Evolutionary conservation across 30 jellyfish, hydroid and myxozoan species (phyloP), one percentile per base, ranked within the genome.

Genomic region (Pelagia noctiluca): DNA sequence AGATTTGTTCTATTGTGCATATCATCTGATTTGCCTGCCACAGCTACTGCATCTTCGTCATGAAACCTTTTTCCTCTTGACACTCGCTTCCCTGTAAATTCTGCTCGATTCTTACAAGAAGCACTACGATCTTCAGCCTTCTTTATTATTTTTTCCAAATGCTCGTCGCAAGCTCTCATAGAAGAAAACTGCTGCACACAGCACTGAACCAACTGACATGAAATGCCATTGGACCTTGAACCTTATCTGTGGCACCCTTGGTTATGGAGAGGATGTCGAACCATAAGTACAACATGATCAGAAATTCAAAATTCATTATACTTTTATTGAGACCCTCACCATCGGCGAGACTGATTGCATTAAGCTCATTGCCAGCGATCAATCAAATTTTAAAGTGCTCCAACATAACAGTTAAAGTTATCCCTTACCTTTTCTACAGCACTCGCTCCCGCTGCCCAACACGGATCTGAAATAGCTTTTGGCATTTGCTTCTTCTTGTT

Each of bases 201-300:
- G 63, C 79, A 12, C 36, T 66, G 22, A 22, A 66, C 60, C 79
- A 66, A 66, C 60, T 66, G 77, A 76, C 62, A 49, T 29, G 77
- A 54, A 19, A 49, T 53, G 63, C 79, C 77, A 76, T 36, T 18
- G 88, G 88, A 48, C 88, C 85, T 76, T 76, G 88, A 76, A 76
- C 88, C 88, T 57, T 78, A 47, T 63, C 89, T 53, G 89, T 78
- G 21, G 82, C 89, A 54, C 82, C 89, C 35, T 78, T 78, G 35
- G 89, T 78, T 52, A 78, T 78, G 89, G 47, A 52, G 35, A 78
- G 62, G 60, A 66, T 66, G 22, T 66, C 62, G 8, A 66, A 66
- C 79, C 79, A 66, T 28, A 66, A 66, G 79, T 66, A 66, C 36
- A 66, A 28, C 60, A 66, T 66, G 63, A 66, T 10, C 54, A 66